A percentile compares a stretch with the other conserved stretches of the same genome.
These are phyloP conservation scores for Gracilinanus agilis DNA, from an alignment of 2,113 vertebrate species.

Conservation along the genomic window DNA sequence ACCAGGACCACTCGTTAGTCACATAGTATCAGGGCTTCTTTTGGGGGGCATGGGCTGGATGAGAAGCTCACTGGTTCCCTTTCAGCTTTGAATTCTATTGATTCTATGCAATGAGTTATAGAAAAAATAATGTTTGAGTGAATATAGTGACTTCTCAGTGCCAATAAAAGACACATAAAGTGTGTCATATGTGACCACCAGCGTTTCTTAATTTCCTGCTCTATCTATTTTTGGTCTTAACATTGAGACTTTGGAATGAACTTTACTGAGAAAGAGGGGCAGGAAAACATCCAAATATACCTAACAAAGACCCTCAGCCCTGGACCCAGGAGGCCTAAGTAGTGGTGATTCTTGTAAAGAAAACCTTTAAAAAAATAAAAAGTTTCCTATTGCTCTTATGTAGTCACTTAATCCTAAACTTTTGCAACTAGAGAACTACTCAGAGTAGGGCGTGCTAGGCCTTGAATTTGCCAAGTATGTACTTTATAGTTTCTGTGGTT, in stretches of 20 bases:
- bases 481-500: constrained; percentile 18
- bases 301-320: background rate
- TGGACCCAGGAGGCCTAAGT: background rate
- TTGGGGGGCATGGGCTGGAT: background rate
- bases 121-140: constrained; percentile 26
- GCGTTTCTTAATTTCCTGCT: background rate
- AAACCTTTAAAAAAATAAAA: background rate
- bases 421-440: constrained; percentile 6
- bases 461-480: constrained; percentile 13
- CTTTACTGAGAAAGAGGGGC: background rate
- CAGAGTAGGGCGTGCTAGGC: background rate
- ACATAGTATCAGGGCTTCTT: background rate
- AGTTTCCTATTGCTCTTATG: background rate
- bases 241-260: constrained; percentile 25
- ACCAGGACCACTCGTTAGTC: background rate
- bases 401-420: background rate
- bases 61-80: constrained; percentile 9
- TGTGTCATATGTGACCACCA: background rate
- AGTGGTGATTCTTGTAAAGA: background rate
- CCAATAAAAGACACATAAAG: background rate
- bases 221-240: background rate
- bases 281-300: background rate
- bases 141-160: constrained; percentile 19
- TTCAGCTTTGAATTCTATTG: constrained; percentile 9
- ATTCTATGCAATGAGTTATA: constrained; percentile 24